Evolutionary conservation across 2,113 vertebrate genomes (phyloP).

Genomic region (Sturnira hondurensis): DNA sequence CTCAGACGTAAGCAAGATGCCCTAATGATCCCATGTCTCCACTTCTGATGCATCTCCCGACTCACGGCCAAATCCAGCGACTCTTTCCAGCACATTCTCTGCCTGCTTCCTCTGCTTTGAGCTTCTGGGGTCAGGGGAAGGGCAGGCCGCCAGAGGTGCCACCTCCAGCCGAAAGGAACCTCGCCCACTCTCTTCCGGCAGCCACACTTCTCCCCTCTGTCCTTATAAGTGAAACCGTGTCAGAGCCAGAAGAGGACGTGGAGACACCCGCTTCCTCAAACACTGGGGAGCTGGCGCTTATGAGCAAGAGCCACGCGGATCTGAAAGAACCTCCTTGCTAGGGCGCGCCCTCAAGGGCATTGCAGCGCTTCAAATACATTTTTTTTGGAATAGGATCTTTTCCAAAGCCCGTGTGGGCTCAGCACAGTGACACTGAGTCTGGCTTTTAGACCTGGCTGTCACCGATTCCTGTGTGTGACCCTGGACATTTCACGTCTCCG

Average conservation of each 20-base stretch:
- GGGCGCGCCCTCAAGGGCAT: background rate
- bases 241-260: background rate
- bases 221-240: background rate
- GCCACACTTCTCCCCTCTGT: background rate
- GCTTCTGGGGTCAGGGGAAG: background rate
- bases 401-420: background rate
- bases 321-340: background rate
- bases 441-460: background rate
- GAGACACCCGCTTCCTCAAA: background rate
- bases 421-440: background rate
- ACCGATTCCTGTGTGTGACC: background rate
- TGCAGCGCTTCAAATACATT: background rate
- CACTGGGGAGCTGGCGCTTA: background rate
- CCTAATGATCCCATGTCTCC: background rate
- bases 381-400: background rate
- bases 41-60: background rate
- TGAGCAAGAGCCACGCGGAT: background rate
- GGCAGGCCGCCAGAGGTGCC: background rate
- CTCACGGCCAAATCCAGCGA: accelerated
- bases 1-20: background rate
- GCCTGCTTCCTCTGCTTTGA: background rate
- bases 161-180: accelerated
- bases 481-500: background rate
- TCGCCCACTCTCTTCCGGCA: background rate
- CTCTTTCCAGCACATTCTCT: background rate